Evolutionary conservation across 2,113 vertebrate genomes (phyloP), one percentile per base, ranked within the genome.

Genomic region (Anoura caudifer): DNA sequence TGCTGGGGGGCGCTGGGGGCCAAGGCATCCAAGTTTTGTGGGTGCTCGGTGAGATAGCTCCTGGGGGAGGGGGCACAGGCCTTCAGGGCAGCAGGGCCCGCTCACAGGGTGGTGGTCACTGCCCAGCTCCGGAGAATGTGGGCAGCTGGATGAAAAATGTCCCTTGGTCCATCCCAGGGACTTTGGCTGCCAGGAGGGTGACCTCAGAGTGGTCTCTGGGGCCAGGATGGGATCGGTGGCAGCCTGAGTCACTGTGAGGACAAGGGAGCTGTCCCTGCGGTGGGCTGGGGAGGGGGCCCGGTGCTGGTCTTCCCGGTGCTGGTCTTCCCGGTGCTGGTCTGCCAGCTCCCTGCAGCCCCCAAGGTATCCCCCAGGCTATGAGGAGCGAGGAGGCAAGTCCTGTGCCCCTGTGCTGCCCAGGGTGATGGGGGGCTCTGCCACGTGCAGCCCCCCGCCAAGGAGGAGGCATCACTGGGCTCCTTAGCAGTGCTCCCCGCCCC

Each of bases 101-200:
- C 43, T 36, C 13, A 0, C 17, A 75, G 56, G 65, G 72, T 33
- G 3, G 73, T 22, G 1, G 22, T 47, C 41, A 54, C 81, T 52
- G 90, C 76, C 90, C 43, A 86, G 63, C 73, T 76, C 2, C 3
- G 61, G 83, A 45, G 45, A 83, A 45, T 89, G 69, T 73, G 63
- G 70, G 83, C 97, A 75, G 73, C 77, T 91, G 61, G 61, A 80
- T 79, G 83, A 75, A 95, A 91, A 95, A 69, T 73, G 59, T 93
- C 82, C 94, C 91, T 70, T 5, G 26, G 41, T 91, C 67, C 19
- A 11, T 95, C 67, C 28, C 88, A 63, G 81, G 84, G 72, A 75
- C 28, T 61, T 47, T 3, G 90, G 82, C 43, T 92, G 81, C 95
- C 52, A 26, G 85, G 85, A 96, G 41, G 24, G 81, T 83, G 96